Conservation (phyloP, 2,113 vertebrate genomes). For the Laticauda laticaudata region DNA sequence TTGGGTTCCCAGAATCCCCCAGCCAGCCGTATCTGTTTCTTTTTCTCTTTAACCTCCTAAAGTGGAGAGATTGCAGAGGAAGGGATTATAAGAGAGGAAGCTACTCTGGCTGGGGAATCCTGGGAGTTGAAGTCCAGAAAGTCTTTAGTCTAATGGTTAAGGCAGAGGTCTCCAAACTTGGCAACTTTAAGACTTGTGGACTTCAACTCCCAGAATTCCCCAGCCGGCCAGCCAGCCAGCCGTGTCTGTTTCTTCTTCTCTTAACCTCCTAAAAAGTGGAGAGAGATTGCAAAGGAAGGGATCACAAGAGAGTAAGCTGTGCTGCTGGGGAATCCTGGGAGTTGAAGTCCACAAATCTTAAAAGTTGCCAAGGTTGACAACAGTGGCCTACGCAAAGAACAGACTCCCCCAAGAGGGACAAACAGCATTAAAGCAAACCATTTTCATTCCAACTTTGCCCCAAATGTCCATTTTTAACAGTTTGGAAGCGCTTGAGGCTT, state of each 20-base stretch:
- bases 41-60: too few species aligned
- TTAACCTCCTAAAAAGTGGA: too few species aligned
- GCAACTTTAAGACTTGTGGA: too few species aligned
- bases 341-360: not conserved
- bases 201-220: not conserved
- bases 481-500: not conserved
- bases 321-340: not conserved
- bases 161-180: too few species aligned
- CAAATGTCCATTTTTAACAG: not conserved
- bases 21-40: not conserved
- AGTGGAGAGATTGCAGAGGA: too few species aligned
- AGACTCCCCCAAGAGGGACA: fast-evolving
- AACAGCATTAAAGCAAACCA: not conserved
- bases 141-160: too few species aligned
- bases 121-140: not conserved
- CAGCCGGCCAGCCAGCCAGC: not conserved
- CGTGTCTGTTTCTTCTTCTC: too few species aligned
- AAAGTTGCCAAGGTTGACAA: not conserved
- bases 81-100: too few species aligned
- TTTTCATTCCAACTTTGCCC: not conserved
- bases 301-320: too few species aligned
- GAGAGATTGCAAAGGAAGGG: too few species aligned
- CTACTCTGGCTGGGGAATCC: not conserved
- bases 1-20: not conserved
- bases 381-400: not conserved